Evolutionary conservation across 2,113 vertebrate genomes (phyloP).

Genomic region (Acanthisitta chloris): DNA sequence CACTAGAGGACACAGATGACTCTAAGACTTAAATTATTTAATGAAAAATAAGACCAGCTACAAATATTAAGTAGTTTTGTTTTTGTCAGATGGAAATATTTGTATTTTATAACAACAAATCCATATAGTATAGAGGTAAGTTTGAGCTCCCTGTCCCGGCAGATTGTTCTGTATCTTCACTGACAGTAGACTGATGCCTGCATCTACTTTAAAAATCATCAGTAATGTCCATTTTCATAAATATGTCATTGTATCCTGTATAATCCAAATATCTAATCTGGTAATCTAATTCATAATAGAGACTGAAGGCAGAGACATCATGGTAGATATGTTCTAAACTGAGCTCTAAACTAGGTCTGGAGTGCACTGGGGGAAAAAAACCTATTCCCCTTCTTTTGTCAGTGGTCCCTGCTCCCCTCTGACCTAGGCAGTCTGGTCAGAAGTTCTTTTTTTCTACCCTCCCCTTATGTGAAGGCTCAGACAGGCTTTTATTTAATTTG

Average conservation of each 20-base stretch:
- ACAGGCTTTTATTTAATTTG: not conserved
- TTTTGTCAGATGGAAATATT: not conserved
- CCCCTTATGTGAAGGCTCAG: not conserved
- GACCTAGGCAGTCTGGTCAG: not conserved
- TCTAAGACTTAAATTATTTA: not conserved
- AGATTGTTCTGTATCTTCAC: not conserved
- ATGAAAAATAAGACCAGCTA: not conserved
- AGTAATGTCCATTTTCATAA: not conserved
- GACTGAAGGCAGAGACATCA: not conserved
- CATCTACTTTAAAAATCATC: not conserved
- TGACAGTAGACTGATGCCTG: not conserved
- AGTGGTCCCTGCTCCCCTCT: not conserved
- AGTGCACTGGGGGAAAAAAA: not conserved
- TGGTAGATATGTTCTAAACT: not conserved
- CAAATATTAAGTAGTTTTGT: not conserved
- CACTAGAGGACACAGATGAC: not conserved
- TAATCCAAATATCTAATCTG: not conserved
- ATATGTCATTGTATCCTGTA: not conserved
- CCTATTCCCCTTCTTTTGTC: not conserved
- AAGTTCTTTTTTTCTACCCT: not conserved
- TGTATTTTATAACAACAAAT: not conserved
- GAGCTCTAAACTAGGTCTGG: not conserved
- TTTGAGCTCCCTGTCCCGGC: not conserved
- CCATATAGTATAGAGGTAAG: not conserved
- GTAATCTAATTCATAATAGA: not conserved